Percentiles rank a stretch among this genome's conserved stretches.
Evolutionary conservation across 2,113 vertebrate genomes (phyloP).

Genomic region (Corydoras maculifer): DNA sequence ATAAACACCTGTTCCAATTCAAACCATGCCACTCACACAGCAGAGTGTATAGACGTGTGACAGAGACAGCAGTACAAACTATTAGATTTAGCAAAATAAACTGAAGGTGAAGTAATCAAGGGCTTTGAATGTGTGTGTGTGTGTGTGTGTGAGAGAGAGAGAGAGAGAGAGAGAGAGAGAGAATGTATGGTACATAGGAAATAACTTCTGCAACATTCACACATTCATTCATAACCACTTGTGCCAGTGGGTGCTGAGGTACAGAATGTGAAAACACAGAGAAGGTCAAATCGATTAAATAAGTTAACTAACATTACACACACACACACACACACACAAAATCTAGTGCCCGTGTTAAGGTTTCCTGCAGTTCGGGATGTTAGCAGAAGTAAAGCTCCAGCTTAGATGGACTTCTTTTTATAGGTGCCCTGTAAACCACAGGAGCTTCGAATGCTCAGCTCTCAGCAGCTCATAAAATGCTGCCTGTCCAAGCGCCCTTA

Average conservation of each 20-base stretch:
- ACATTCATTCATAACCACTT: slow-evolving; percentile 17
- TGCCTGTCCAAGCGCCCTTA: slow-evolving; percentile 15
- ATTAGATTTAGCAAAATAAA: too few species aligned
- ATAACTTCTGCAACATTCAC: background rate
- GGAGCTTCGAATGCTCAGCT: slow-evolving; percentile 35
- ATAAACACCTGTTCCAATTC: slow-evolving; percentile 36
- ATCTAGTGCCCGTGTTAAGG: background rate
- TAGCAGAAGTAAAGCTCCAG: slow-evolving; percentile 25
- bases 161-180: background rate
- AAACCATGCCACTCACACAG: slow-evolving; percentile 25
- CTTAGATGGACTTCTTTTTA: slow-evolving; percentile 40
- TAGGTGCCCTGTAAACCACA: slow-evolving; percentile 33
- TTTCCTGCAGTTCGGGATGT: slow-evolving; percentile 1
- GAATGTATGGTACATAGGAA: background rate
- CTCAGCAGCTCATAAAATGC: slow-evolving; percentile 39
- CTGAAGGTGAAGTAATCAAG: too few species aligned
- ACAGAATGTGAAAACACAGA: background rate
- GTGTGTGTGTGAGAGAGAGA: background rate
- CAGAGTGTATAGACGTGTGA: slow-evolving; percentile 1
- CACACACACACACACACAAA: background rate
- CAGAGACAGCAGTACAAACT: background rate
- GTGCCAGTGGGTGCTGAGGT: slow-evolving; percentile 7
- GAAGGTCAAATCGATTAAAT: slow-evolving; percentile 5
- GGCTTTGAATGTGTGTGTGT: slow-evolving; percentile 2
- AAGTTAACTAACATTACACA: background rate